Conservation (phyloP, 2,113 vertebrate genomes). For the Austrofundulus limnaeus region DNA sequence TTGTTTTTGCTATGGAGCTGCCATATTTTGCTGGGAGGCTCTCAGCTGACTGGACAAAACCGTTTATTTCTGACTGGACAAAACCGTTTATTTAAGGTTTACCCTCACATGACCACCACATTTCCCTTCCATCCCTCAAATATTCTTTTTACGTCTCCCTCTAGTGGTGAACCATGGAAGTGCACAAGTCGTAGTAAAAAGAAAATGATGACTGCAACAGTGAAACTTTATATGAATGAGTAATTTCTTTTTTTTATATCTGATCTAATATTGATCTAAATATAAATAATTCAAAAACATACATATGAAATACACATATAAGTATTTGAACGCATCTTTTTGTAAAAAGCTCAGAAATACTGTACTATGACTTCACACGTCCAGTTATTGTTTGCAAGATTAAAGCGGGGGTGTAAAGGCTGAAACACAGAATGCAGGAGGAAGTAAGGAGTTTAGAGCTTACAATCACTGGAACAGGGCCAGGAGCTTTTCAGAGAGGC, state of each 20-base stretch:
- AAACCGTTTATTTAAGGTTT: no score
- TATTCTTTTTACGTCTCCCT: constrained; percentile 45
- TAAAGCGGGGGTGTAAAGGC: constrained; percentile 1
- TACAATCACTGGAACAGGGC: constrained; percentile 43
- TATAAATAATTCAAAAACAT: constrained; percentile 4
- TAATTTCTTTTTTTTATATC: not conserved
- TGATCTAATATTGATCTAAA: constrained; percentile 15
- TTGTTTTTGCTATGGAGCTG: no score
- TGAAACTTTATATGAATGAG: not conserved
- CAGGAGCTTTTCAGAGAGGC: constrained; percentile 51
- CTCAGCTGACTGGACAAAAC: not conserved
- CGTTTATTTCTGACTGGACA: no score
- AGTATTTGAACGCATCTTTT: constrained; percentile 46
- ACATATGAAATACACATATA: constrained; percentile 6
- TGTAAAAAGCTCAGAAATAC: constrained; percentile 13
- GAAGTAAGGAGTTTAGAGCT: no score
- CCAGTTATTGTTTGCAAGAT: constrained; percentile 7
- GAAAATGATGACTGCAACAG: not conserved
- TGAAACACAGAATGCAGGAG: no score
- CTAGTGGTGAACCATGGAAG: constrained; percentile 63
- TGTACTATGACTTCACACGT: not conserved
- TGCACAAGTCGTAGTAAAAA: not conserved
- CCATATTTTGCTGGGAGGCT: not conserved
- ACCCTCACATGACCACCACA: no score
- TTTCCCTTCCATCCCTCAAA: not conserved